phyloP scores from a whole-genome alignment of 2,888 invertebrate genomes.

The Drosophila eohydei region DNA sequence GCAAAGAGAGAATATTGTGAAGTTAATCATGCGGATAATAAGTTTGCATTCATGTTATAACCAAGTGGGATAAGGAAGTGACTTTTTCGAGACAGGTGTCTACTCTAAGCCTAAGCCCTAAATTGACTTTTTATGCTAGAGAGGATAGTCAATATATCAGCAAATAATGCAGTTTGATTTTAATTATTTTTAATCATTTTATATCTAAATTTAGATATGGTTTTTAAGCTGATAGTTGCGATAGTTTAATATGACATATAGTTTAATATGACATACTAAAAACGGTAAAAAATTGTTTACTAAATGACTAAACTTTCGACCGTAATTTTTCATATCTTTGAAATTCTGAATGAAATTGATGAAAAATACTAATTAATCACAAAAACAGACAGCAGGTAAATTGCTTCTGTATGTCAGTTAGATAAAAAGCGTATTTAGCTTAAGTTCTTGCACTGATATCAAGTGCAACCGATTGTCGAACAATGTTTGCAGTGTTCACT shows the following conservation, averaged over 20 bases:
- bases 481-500: background rate
- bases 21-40: constrained; percentile 11
- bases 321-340: no score
- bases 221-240: background rate
- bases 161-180: background rate
- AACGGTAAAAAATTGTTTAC: no score
- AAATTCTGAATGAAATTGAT: no score
- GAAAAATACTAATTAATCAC: no score
- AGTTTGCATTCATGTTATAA: background rate
- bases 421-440: no score
- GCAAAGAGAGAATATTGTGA: constrained; percentile 24
- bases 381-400: no score
- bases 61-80: background rate
- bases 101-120: background rate
- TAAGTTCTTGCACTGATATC: background rate
- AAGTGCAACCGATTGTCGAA: no score
- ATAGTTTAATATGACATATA: background rate
- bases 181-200: no score
- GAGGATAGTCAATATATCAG: background rate
- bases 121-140: background rate
- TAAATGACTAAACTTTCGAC: no score
- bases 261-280: no score
- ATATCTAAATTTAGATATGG: background rate
- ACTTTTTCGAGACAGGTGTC: background rate
- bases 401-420: no score